These are phyloP conservation scores for Mylabris phalerata DNA, from an alignment of 1,140 invertebrate species.

Conservation along the genomic window DNA sequence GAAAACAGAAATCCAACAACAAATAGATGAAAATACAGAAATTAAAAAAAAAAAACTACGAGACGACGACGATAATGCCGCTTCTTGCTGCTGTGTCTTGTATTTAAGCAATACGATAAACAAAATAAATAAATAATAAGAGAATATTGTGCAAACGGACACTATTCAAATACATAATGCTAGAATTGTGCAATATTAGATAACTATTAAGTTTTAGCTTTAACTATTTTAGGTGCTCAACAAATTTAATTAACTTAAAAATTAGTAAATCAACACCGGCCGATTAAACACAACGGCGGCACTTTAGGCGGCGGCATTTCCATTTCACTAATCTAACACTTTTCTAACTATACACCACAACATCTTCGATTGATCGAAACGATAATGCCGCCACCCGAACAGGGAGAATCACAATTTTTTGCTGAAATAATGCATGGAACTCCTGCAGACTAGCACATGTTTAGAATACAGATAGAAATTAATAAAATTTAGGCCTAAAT, in stretches of 20 bases:
- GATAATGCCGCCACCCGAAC: constrained; percentile 11
- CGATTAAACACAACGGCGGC: constrained; percentile 7
- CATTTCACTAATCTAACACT: too few species aligned
- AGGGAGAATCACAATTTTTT: constrained; percentile 13
- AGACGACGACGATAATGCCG: neutral
- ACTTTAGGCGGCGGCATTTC: neutral
- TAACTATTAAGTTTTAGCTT: constrained; percentile 18
- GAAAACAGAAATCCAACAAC: neutral
- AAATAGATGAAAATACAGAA: too few species aligned
- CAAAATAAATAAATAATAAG: neutral
- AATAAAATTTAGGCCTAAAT: constrained; percentile 21
- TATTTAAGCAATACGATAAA: constrained; percentile 12
- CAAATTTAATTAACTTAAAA: constrained; percentile 12
- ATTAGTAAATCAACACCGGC: constrained; percentile 7
- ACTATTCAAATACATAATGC: neutral
- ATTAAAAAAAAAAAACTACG: too few species aligned
- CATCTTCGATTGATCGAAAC: neutral
- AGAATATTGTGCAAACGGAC: constrained; percentile 9
- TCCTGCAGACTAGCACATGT: constrained; percentile 19
- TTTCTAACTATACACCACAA: neutral
- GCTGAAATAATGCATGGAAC: constrained; percentile 17
- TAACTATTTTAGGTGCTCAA: constrained; percentile 14
- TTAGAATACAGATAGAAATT: constrained; percentile 16
- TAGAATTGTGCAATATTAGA: constrained; percentile 17
- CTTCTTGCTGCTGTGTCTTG: constrained; percentile 13